Base-by-base conservation (phyloP, 2,797 vertebrate genomes). In the Heterohyrax brucei region DNA sequence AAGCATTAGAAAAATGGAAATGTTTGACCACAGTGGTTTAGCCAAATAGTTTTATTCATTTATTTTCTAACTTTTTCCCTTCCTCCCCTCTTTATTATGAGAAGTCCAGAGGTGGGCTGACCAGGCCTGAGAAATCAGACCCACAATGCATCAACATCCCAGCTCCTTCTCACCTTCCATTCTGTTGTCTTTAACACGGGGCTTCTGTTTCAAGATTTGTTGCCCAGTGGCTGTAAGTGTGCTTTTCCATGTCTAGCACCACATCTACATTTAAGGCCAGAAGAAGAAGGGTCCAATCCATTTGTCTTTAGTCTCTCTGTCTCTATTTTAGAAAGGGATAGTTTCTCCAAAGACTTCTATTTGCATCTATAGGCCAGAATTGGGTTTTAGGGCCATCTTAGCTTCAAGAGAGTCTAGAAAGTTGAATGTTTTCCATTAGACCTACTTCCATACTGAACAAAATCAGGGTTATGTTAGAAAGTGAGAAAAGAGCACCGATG, bases 1-100 rank as follows among this genome's bases (percentile, higher is more conserved):
- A 89, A 68, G 5, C 46, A 61, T 39, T 28, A 91, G 22, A 56
- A 94, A 95, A 89, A 19, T n/a, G 87, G 68, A 90, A 86, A 77
- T 82, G 62, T 68, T 33, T 91, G 87, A 75, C 30, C 4, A 10
- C 3, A 78, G 10, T 24, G 8, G 5, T 75, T 87, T 92, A 68
- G 26, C 26, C 14, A 24, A 75, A 59, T 22, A 87, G 24, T 2
- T 26, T 28, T 50, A 56, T 22, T 39, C 39, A 1, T 26, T 28
- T 50, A 26, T 89, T 50, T 82, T 73, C 48, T 87, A n/a, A 75
- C 14, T 21, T 30, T 87, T 59, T 85, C 68, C 48, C 83, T 22
- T 61, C 22, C 4, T 22, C 22, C 21, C 59, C 59, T 39, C 75
- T 10, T 76, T 12, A 56, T 72, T 83, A 68, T 19, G 33, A 30